A percentile compares a stretch with the other conserved stretches of the same genome.
These are phyloP conservation scores for Atherinomorus stipes DNA, from an alignment of 2,113 vertebrate genomes.

Conservation along the genomic window DNA sequence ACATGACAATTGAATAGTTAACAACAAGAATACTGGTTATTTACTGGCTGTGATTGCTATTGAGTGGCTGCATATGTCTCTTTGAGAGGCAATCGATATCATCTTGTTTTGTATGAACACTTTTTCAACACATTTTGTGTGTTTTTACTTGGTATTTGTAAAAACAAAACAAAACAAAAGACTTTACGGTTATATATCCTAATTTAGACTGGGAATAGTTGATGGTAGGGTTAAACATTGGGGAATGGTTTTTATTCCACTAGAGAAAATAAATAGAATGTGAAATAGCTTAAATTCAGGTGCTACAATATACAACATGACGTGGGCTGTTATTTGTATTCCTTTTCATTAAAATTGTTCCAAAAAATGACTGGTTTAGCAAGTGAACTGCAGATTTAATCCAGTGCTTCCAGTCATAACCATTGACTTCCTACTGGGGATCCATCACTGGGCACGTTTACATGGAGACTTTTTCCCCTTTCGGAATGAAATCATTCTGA, in stretches of 20 bases:
- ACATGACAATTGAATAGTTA: too few relatives aligned
- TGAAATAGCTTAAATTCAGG: background rate
- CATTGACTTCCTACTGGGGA: background rate
- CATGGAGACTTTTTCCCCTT: too few relatives aligned
- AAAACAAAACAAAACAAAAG: too few relatives aligned
- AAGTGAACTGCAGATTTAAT: background rate
- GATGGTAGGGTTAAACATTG: too few relatives aligned
- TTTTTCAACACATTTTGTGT: background rate
- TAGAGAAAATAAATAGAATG: background rate
- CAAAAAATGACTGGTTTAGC: background rate
- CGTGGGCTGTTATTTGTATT: background rate
- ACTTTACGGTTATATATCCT: too few relatives aligned
- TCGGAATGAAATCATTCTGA: too few relatives aligned
- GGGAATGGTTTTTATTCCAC: too few relatives aligned
- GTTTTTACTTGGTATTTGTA: background rate
- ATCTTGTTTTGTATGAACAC: background rate
- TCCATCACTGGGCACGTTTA: too few relatives aligned
- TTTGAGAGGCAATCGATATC: conserved; percentile 1
- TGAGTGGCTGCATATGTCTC: background rate
- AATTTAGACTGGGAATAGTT: too few relatives aligned
- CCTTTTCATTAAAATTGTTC: background rate
- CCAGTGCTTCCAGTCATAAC: background rate
- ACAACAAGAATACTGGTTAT: conserved; percentile 11
- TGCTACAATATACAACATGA: background rate
- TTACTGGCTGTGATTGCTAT: conserved; percentile 28